Evolutionary conservation across 2,113 vertebrate species (phyloP), one percentile per base, ranked within the genome.

Genomic region (Patagioenas fasciata): DNA sequence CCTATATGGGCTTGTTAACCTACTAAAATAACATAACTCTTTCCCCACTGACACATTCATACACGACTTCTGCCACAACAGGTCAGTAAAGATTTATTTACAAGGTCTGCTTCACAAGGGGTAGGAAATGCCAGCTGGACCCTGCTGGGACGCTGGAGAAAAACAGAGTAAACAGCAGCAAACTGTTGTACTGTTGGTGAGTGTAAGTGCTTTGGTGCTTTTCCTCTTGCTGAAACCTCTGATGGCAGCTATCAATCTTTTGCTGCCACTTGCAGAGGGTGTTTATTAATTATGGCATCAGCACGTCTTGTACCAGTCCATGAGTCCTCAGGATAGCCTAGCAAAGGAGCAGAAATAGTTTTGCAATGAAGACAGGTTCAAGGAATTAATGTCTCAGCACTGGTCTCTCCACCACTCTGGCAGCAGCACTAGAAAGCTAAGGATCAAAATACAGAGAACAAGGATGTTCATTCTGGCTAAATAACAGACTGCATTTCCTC

Each of bases 401-500:
- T 65, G 90, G 88, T 89, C 40, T 91, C 93, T 91, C 84, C 70
- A 51, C 47, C 6, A 38, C 75, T 88, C 80, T 91, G 83, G 86
- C 84, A 84, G 77, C 80, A 92, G 90, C 2, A 0, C 51, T 78
- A 38, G 85, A 81, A 95, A 95, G 74, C 80, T 12, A 16, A 92
- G 93, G 88, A 96, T 95, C 75, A 90, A 93, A 96, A 87, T 82
- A 91, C 60, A 67, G 93, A 93, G 95, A 94, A 92, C 48, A 87
- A 97, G 95, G 89, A 85, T 85, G 91, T 95, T 90, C 97, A 96
- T 96, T 95, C 94, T 96, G 88, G 84, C 93, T 93, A 94, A 96
- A 96, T 96, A 96, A 96, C 96, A 97, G 94, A 93, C 95, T 60
- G 34, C 65, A 2, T 65, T 96, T 96, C 93, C 93, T 96, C 86